Conservation (phyloP, 1,140 invertebrate genomes). For the Pogonus chalceus region DNA sequence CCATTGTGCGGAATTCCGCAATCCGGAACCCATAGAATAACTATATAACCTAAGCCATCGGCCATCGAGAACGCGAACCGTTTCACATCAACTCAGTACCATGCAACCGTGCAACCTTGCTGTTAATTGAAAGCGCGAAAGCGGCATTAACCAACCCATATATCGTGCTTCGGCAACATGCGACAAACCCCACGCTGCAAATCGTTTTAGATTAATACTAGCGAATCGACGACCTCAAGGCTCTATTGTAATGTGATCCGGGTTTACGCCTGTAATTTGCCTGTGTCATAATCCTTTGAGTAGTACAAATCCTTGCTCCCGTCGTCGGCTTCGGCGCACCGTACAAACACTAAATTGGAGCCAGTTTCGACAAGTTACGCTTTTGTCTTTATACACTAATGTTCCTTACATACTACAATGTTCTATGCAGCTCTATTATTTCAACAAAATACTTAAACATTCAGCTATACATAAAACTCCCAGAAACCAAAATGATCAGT, state of each 20-base stretch:
- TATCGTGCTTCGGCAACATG: background rate
- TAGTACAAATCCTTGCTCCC: background rate
- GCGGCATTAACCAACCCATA: background rate
- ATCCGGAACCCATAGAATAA: no score
- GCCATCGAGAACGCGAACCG: no score
- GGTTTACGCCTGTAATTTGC: conserved; percentile 5
- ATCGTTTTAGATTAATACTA: conserved; percentile 3
- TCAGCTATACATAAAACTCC: no score
- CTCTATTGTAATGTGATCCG: conserved; percentile 7
- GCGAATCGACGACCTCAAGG: background rate
- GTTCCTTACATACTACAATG: no score
- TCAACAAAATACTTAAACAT: no score
- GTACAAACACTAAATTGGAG: conserved; percentile 3
- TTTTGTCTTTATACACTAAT: conserved; percentile 1
- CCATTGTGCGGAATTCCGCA: no score
- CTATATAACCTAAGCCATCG: no score
- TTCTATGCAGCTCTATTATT: no score
- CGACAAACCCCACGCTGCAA: background rate
- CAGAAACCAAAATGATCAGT: no score
- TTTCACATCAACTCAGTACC: no score
- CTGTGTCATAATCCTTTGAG: conserved; percentile 6
- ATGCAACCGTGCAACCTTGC: background rate
- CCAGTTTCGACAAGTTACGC: background rate
- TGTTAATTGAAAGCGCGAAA: conserved; percentile 1
- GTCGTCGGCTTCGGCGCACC: no score